Conservation (phyloP, 2,113 vertebrate genomes). For the Eubucco bourcierii region DNA sequence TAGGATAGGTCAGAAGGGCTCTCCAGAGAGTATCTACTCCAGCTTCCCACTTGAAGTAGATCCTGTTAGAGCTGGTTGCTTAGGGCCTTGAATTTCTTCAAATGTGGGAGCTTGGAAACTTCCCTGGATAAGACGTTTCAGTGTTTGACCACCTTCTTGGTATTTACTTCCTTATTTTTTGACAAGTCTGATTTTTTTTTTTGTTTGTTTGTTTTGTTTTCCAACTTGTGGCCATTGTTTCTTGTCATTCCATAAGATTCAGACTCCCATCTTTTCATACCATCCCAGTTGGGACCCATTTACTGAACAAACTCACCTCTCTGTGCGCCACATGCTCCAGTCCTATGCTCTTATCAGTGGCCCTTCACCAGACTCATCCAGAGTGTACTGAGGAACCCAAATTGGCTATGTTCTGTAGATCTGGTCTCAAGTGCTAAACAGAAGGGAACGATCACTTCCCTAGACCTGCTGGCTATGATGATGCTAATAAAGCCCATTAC, state of each 20-base stretch:
- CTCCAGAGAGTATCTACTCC: background rate
- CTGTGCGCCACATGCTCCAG: background rate
- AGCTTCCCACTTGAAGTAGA: background rate
- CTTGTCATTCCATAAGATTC: background rate
- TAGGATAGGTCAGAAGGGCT: background rate
- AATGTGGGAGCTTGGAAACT: background rate
- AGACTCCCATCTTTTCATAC: background rate
- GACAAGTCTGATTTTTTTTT: background rate
- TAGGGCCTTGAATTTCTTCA: background rate
- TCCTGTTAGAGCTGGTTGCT: background rate
- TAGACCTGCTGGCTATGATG: background rate
- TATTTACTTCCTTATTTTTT: background rate
- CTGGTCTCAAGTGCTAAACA: background rate
- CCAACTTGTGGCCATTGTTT: background rate
- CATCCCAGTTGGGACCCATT: background rate
- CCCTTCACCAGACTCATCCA: no score
- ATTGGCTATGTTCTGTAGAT: background rate
- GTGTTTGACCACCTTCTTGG: background rate
- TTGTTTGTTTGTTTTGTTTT: no score
- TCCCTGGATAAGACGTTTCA: background rate
- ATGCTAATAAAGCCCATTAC: background rate
- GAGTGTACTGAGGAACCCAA: background rate
- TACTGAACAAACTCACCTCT: background rate
- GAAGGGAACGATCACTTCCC: background rate
- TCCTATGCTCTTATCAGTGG: background rate